Evolutionary conservation across 2,113 vertebrate species (phyloP).

Genomic region (Antechinus stuartii): DNA sequence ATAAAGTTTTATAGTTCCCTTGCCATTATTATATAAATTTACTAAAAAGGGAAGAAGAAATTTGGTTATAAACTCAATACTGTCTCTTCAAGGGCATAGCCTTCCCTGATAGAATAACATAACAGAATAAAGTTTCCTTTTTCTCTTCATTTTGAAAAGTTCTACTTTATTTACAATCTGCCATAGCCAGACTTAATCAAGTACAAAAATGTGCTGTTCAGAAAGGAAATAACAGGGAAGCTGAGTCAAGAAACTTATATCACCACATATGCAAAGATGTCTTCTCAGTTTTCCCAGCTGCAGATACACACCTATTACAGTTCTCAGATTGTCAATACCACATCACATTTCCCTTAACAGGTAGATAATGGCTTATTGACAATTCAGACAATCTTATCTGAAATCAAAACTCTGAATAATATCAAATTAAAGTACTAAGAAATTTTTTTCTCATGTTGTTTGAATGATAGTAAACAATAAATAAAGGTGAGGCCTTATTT

Average conservation of each 20-base stretch:
- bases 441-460: too few species aligned
- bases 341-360: neutral
- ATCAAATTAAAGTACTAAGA: too few species aligned
- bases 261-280: neutral
- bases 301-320: neutral
- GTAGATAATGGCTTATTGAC: neutral
- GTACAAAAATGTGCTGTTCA: neutral
- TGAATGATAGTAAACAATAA: too few species aligned
- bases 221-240: neutral
- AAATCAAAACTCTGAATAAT: too few species aligned
- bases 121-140: neutral
- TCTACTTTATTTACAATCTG: neutral
- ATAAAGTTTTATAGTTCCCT: neutral
- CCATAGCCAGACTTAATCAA: neutral
- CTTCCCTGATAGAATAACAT: neutral
- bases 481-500: too few species aligned
- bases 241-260: neutral
- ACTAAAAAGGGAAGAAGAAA: neutral
- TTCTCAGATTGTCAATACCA: neutral
- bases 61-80: neutral
- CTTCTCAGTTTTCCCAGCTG: neutral
- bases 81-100: neutral
- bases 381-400: neutral
- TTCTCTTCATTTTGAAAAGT: neutral
- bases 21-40: too few species aligned